Percentiles rank a stretch among this genome's conserved stretches.
Conservation (phyloP, 2,888 invertebrate genomes). For the Baronia brevicornis region DNA sequence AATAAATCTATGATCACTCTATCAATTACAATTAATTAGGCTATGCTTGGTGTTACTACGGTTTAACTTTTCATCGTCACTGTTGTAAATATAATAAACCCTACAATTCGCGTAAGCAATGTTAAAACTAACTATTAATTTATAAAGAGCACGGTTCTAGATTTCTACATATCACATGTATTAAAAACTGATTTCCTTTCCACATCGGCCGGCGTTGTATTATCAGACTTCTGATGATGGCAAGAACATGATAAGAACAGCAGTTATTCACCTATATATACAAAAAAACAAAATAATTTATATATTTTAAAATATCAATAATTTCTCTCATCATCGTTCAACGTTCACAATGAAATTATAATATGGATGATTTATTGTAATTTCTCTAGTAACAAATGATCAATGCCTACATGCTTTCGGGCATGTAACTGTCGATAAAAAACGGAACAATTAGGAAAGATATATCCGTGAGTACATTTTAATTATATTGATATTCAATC, state of each 20-base stretch:
- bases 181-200: constrained; percentile 19
- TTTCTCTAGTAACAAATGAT: constrained; percentile 1
- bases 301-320: constrained; percentile 8
- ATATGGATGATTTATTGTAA: not conserved
- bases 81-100: constrained; percentile 33
- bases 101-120: constrained; percentile 47
- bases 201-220: constrained; percentile 17
- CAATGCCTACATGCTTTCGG: too few species aligned
- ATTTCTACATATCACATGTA: constrained; percentile 41
- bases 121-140: constrained; percentile 35
- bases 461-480: constrained; percentile 20
- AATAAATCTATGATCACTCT: constrained; percentile 69
- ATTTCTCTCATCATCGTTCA: not conserved
- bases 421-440: constrained; percentile 3
- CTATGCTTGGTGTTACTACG: constrained; percentile 72
- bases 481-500: constrained; percentile 23
- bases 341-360: not conserved
- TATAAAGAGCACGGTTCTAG: constrained; percentile 40
- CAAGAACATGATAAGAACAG: constrained; percentile 14
- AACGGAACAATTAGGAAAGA: constrained; percentile 23
- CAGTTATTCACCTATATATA: constrained; percentile 15
- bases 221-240: constrained; percentile 14
- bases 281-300: constrained; percentile 15
- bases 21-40: constrained; percentile 64
- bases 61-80: constrained; percentile 51